phyloP scores from a whole-genome alignment of 2,113 vertebrate species.

The Spilogale gracilis region DNA sequence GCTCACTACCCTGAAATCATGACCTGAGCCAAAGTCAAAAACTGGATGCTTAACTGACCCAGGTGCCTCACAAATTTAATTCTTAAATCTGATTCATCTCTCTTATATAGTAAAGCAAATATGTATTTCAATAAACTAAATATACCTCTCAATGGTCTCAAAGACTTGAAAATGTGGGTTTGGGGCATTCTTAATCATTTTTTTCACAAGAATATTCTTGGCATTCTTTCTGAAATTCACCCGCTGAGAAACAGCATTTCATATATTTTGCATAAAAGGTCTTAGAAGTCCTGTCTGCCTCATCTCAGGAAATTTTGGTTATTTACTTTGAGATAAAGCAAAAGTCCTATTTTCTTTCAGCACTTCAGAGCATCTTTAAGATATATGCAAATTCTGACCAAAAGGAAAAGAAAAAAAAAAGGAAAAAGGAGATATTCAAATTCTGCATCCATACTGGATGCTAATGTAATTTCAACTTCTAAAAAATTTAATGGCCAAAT shows the following conservation, averaged over 20 bases:
- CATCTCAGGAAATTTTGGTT: background rate
- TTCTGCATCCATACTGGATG: background rate
- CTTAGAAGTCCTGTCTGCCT: background rate
- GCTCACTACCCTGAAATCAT: background rate
- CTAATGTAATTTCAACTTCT: slow-evolving; percentile 7
- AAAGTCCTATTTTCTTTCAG: background rate
- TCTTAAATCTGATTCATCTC: background rate
- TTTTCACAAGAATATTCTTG: slow-evolving; percentile 15
- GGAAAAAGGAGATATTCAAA: background rate
- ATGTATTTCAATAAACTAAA: background rate
- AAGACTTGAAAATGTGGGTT: background rate
- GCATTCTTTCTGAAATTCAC: slow-evolving; percentile 4
- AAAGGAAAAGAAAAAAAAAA: background rate
- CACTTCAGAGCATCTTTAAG: background rate
- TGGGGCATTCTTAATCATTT: background rate
- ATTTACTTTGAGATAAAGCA: slow-evolving; percentile 13
- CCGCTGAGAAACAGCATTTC: background rate
- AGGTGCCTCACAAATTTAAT: background rate
- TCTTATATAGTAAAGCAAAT: background rate
- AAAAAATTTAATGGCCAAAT: slow-evolving; percentile 40
- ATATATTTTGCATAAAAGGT: background rate
- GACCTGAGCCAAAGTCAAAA: background rate
- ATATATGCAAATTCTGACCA: background rate
- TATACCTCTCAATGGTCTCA: background rate
- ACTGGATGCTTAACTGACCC: background rate